Evolutionary conservation across 1,140 invertebrate species (phyloP).

Genomic region (Drosophila persimilis): DNA sequence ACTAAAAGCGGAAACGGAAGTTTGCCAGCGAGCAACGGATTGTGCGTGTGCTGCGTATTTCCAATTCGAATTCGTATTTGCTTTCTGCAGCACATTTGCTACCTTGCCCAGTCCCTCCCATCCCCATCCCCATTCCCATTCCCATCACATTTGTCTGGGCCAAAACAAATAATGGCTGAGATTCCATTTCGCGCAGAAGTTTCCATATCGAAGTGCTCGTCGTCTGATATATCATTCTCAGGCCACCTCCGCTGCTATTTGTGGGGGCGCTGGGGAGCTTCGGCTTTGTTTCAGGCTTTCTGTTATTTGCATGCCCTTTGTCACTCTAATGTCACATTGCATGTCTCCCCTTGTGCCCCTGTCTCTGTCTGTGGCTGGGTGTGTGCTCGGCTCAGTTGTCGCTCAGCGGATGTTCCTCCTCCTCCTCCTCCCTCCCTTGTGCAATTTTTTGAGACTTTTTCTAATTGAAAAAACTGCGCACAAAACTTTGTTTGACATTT

Average conservation of each 20-base stretch:
- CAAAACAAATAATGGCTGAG: constrained; percentile 54
- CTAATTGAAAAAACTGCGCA: constrained; percentile 66
- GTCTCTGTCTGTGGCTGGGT: background rate
- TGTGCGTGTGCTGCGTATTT: constrained; percentile 63
- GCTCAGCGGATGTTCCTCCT: constrained; percentile 18
- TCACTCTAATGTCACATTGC: constrained; percentile 28
- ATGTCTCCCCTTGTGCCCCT: background rate
- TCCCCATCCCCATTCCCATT: background rate
- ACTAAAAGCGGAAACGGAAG: constrained; percentile 80
- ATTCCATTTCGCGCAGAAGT: constrained; percentile 44
- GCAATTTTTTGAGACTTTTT: constrained; percentile 15
- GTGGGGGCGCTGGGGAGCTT: constrained; percentile 4
- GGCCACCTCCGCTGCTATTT: constrained; percentile 5
- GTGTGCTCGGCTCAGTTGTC: constrained; percentile 28
- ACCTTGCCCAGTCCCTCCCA: constrained; percentile 13
- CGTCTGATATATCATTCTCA: constrained; percentile 40
- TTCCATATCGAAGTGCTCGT: constrained; percentile 46
- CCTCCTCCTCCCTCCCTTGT: background rate
- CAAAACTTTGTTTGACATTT: constrained; percentile 73
- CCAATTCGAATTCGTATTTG: constrained; percentile 43
- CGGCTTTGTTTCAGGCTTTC: constrained; percentile 46
- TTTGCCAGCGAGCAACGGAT: constrained; percentile 62
- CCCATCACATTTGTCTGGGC: constrained; percentile 27
- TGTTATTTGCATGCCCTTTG: constrained; percentile 49
- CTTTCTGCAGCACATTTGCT: constrained; percentile 45